These are phyloP conservation scores for Spisula solida DNA, from an alignment of 2,888 invertebrate genomes.

Conservation along the genomic window DNA sequence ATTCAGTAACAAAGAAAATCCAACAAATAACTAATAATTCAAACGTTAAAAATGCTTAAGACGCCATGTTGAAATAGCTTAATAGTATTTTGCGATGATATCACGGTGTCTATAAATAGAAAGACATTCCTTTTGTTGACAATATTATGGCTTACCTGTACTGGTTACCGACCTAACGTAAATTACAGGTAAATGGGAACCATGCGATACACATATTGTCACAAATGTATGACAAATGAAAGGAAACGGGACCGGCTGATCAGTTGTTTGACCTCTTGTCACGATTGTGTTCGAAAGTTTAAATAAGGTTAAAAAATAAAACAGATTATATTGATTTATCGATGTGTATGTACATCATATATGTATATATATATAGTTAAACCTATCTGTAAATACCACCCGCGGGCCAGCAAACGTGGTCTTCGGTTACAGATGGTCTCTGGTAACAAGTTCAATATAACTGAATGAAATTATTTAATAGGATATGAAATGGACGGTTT, in stretches of 20 bases:
- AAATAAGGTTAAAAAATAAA: not conserved
- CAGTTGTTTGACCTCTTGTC: not conserved
- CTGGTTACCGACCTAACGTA: conserved; percentile 45
- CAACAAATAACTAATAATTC: not conserved
- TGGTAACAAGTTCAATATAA: too few species aligned
- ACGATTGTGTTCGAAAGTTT: not conserved
- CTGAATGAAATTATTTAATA: too few species aligned
- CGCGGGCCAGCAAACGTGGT: too few species aligned
- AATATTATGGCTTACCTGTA: conserved; percentile 56
- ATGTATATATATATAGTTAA: too few species aligned
- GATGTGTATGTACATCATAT: too few species aligned
- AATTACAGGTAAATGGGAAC: conserved; percentile 40
- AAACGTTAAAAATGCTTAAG: conserved; percentile 36
- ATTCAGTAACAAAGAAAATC: not conserved
- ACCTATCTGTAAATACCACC: too few species aligned
- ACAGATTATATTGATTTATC: too few species aligned
- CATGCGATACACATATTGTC: conserved; percentile 29
- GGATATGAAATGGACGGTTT: too few species aligned
- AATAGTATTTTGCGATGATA: conserved; percentile 49
- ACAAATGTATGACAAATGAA: conserved; percentile 24
- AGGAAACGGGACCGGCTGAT: not conserved
- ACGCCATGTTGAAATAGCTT: conserved; percentile 50
- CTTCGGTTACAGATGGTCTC: too few species aligned
- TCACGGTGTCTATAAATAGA: conserved; percentile 55
- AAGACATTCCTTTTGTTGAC: conserved; percentile 57